Evolutionary conservation across 23 tunicate species (phyloP), one percentile per base, ranked within the genome.

Genomic region (Halocynthia roretzi): DNA sequence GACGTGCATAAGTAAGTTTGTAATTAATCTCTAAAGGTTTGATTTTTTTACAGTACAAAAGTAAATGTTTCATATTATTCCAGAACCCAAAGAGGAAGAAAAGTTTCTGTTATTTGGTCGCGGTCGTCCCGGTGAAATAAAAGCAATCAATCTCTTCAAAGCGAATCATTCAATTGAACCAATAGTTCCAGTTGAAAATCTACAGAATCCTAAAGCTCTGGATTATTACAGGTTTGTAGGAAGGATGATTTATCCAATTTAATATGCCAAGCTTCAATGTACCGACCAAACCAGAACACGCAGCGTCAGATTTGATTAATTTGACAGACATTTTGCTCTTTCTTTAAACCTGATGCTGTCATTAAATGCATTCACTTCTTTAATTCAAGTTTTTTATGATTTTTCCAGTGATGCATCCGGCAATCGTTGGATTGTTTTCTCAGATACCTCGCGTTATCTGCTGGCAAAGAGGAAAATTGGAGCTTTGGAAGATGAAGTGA

Each of bases 181-280:
- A 20, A 73, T 73, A 12, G 78, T 73, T 51, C 78, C 78, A 7
- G 54, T 73, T 14, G 70, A 54, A 53, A 81, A 65, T 20, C 12
- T 76, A 12, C 75, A 76, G 52, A 67, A 63, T 53, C 81, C 81
- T 11, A 77, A 44, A 65, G 76, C 76, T 7, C 8, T 83, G 54
- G 87, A 83, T 54, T 83, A 52, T 83, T 83, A 76, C 76, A 76
- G 74, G 87, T 83, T 9, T 8, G 75, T 74, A 8, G 20, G 21
- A 19, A 7, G 12, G 19, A n/a, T 10, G n/a, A 17, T n/a, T 15
- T 57, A 11, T 10, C 12, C 12, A 57, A 57, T 57, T 57, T 12
- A 57, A 12, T 12, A 10, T 11, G 62, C 12, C 11, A 57, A 57
- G 62, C 11, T 57, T 57, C 12, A 57, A 12, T 12, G 12, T 10